Conservation (phyloP, 2,113 vertebrate species). For the Podarcis raffonei region DNA sequence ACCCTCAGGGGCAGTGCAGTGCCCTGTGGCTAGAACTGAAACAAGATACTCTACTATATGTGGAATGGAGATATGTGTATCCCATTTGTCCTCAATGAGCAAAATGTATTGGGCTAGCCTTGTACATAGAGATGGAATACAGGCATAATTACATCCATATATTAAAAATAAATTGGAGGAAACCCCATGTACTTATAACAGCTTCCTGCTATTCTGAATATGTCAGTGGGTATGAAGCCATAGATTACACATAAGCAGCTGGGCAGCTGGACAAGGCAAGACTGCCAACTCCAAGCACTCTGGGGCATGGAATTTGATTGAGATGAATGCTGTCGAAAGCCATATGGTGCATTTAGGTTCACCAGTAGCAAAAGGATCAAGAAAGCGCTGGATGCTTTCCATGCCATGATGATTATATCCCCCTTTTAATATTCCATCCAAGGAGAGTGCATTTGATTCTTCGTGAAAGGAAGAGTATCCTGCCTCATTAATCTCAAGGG, state of each 20-base stretch:
- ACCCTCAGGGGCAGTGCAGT: too few species aligned
- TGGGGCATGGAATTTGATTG: not conserved
- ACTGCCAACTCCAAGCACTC: not conserved
- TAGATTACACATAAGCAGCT: not conserved
- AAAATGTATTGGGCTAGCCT: too few species aligned
- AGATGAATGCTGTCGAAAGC: not conserved
- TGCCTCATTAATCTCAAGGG: not conserved
- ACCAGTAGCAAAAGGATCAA: not conserved
- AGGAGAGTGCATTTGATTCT: too few species aligned
- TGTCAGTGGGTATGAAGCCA: not conserved
- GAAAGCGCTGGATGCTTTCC: not conserved
- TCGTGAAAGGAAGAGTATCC: not conserved
- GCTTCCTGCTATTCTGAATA: constrained; percentile 17
- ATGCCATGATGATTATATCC: not conserved
- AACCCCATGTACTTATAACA: constrained; percentile 48
- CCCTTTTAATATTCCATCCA: not conserved
- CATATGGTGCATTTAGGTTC: not conserved
- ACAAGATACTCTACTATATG: too few species aligned
- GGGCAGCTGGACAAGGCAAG: not conserved
- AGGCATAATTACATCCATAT: not conserved
- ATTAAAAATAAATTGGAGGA: not conserved
- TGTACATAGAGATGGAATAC: too few species aligned
- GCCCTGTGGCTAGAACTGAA: too few species aligned
- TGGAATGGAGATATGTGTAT: too few species aligned
- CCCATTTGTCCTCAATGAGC: too few species aligned